phyloP scores from a whole-genome alignment of 2,113 vertebrate genomes.

The Muntiacus muntjak region DNA sequence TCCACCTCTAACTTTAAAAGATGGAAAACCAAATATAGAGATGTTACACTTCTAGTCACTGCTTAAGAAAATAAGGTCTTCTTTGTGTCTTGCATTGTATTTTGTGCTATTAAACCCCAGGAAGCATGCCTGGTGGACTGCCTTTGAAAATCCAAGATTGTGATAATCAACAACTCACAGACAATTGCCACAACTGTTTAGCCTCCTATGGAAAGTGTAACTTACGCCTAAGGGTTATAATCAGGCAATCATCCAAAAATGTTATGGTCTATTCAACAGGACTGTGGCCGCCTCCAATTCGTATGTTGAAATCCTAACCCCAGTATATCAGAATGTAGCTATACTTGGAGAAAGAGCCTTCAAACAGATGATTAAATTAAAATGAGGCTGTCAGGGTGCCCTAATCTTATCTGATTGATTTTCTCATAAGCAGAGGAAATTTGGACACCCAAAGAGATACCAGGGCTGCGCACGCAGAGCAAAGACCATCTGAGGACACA shows the following conservation, averaged over 20 bases:
- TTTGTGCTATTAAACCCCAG: not conserved
- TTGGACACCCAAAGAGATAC: not conserved
- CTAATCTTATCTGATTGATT: not conserved
- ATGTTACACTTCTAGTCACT: not conserved
- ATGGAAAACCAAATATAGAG: slow-evolving; percentile 19
- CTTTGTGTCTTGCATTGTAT: not conserved
- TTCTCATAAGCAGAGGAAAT: not conserved
- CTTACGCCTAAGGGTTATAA: not conserved
- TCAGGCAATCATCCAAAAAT: not conserved
- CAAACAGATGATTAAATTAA: not conserved
- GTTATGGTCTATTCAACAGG: not conserved
- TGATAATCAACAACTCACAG: not conserved
- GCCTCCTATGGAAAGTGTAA: not conserved
- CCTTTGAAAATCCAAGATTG: not conserved
- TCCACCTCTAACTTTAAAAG: not conserved
- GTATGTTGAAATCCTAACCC: not conserved
- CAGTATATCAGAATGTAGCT: not conserved
- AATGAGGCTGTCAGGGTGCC: not conserved
- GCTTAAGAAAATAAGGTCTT: not conserved
- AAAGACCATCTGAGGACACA: not conserved
- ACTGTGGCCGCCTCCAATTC: not conserved
- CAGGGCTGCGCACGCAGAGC: not conserved
- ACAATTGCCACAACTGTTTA: not conserved
- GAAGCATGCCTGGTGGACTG: not conserved
- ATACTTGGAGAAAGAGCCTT: not conserved